Conservation (phyloP, 2,888 invertebrate species). For the Caenorhabditis macrosperma region DNA sequence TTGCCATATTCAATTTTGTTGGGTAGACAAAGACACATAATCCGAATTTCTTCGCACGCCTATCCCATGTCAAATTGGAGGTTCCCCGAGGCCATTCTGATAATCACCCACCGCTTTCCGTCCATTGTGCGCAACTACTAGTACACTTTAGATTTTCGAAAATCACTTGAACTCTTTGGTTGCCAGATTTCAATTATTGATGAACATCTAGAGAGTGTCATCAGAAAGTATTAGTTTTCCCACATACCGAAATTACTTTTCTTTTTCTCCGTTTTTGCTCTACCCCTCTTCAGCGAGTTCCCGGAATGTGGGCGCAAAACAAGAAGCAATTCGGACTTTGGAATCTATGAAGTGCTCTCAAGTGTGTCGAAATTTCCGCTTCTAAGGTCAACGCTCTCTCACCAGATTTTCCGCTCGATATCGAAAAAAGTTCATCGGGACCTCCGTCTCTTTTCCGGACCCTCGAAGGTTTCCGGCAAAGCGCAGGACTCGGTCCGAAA, state of each 20-base stretch:
- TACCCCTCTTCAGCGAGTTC: background rate
- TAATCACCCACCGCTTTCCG: background rate
- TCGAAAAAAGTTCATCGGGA: constrained; percentile 50
- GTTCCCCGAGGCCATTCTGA: background rate
- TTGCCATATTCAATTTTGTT: constrained; percentile 51
- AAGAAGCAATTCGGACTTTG: constrained; percentile 33
- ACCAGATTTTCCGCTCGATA: constrained; percentile 25
- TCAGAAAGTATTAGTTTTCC: constrained; percentile 26
- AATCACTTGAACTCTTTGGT: constrained; percentile 38
- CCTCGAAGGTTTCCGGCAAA: constrained; percentile 35
- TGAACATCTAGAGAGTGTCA: constrained; percentile 38
- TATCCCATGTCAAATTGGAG: background rate
- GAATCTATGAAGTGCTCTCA: constrained; percentile 48
- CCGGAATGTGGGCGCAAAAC: too few species aligned
- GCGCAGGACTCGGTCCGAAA: background rate
- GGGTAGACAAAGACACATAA: constrained; percentile 19
- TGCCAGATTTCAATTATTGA: constrained; percentile 45
- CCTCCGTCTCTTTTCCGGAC: constrained; percentile 20
- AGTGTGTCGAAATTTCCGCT: constrained; percentile 53
- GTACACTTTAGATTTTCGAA: background rate
- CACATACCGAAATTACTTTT: constrained; percentile 32
- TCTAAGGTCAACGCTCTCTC: constrained; percentile 46
- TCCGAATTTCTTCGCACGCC: constrained; percentile 1
- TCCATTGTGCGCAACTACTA: background rate
- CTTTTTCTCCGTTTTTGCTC: background rate